phyloP scores from a whole-genome alignment of 2,113 vertebrate species.

The Notarius lentiginosus region DNA sequence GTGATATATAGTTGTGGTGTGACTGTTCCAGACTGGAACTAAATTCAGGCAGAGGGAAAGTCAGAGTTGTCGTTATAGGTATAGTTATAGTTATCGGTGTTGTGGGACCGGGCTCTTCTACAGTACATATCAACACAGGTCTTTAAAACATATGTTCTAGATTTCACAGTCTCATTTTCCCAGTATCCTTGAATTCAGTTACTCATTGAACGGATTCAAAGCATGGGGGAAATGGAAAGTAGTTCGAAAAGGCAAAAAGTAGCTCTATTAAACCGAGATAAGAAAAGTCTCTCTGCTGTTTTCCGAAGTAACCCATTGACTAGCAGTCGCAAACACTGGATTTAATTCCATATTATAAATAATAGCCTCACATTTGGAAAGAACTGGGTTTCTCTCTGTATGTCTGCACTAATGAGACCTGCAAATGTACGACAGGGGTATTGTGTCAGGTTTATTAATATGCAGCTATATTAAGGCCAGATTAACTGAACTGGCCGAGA shows the following conservation, averaged over 20 bases:
- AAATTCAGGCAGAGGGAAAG: too few species aligned
- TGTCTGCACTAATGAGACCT: not conserved
- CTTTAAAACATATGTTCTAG: not conserved
- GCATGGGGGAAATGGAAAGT: not conserved
- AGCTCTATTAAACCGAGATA: constrained; percentile 1
- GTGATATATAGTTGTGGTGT: too few species aligned
- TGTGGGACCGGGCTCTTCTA: too few species aligned
- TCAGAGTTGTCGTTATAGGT: too few species aligned
- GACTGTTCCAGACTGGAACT: too few species aligned
- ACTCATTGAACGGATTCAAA: constrained; percentile 26
- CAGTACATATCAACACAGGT: not conserved
- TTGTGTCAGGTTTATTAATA: constrained; percentile 20
- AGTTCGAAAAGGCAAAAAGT: not conserved
- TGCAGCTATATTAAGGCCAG: constrained; percentile 30
- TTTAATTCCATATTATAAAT: not conserved
- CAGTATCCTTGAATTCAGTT: constrained; percentile 29
- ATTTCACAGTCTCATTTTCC: not conserved
- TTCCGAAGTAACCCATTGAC: not conserved
- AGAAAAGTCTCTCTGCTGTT: not conserved
- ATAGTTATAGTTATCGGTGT: too few species aligned
- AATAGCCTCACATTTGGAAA: constrained; percentile 14
- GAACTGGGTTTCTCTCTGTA: not conserved
- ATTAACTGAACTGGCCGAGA: not conserved
- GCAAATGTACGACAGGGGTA: not conserved
- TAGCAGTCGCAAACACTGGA: not conserved